Conservation (phyloP, 2,113 vertebrate genomes). For the Lucifuga dentata region DNA sequence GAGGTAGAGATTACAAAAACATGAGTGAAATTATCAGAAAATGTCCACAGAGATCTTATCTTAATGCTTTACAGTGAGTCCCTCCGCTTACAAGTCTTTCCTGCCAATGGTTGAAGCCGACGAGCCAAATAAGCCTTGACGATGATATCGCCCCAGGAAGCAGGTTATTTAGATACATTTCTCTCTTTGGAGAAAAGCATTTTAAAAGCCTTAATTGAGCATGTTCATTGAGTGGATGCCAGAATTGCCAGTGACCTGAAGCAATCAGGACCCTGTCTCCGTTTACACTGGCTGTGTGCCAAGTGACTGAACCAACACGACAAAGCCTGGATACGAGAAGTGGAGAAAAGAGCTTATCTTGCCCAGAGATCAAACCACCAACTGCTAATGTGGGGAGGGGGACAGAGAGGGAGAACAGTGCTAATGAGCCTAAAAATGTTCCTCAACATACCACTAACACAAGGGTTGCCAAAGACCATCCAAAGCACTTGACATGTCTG, state of each 20-base stretch:
- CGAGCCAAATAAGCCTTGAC: constrained; percentile 37
- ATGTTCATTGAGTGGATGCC: constrained; percentile 54
- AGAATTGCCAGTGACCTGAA: constrained; percentile 59
- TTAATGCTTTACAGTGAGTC: constrained; percentile 14
- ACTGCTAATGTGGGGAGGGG: constrained; percentile 28
- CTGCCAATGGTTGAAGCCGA: constrained; percentile 28
- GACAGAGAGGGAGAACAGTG: constrained; percentile 47
- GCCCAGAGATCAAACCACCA: constrained; percentile 57
- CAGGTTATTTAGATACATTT: constrained; percentile 55
- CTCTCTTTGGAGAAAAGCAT: constrained; percentile 44
- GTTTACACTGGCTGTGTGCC: constrained; percentile 69
- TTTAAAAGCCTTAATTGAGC: constrained; percentile 65
- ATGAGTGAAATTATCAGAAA: background rate
- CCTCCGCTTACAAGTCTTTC: constrained; percentile 28
- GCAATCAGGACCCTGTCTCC: constrained; percentile 57
- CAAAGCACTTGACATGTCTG: constrained; percentile 35
- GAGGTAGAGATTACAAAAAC: constrained; percentile 8
- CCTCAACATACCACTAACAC: constrained; percentile 46
- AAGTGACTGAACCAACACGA: constrained; percentile 70
- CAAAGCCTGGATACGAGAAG: constrained; percentile 58
- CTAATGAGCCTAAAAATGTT: constrained; percentile 75
- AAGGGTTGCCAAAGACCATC: constrained; percentile 47
- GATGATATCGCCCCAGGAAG: constrained; percentile 55
- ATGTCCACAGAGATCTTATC: constrained; percentile 29
- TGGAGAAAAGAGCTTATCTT: constrained; percentile 64